Evolutionary conservation across 2,113 vertebrate genomes (phyloP).

Genomic region (Tychaedon coryphoeus): DNA sequence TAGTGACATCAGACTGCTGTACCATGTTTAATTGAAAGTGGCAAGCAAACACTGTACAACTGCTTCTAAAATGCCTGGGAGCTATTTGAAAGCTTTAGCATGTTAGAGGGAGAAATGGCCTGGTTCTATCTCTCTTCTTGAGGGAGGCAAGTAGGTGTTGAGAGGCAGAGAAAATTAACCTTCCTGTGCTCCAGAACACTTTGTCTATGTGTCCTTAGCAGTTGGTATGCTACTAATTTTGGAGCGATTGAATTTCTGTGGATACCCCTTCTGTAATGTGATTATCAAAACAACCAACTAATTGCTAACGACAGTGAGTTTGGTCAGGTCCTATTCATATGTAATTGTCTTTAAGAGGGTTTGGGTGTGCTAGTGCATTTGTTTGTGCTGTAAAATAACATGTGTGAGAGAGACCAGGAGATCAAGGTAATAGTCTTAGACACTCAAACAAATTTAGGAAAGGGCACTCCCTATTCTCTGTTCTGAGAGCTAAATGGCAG

Average conservation of each 20-base stretch:
- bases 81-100: constrained; percentile 50
- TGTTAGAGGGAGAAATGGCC: constrained; percentile 41
- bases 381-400: not conserved
- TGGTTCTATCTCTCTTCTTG: constrained; percentile 3
- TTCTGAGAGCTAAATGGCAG: not conserved
- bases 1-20: constrained; percentile 8
- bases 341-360: constrained; percentile 56
- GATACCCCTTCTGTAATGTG: constrained; percentile 49
- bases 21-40: constrained; percentile 56
- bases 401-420: not conserved
- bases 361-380: not conserved
- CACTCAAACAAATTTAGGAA: constrained; percentile 16
- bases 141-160: not conserved
- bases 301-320: constrained; percentile 67
- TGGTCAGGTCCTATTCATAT: constrained; percentile 67
- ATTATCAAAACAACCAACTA: constrained; percentile 66
- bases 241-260: constrained; percentile 63
- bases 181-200: not conserved
- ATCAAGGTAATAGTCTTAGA: not conserved
- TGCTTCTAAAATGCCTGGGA: constrained; percentile 29
- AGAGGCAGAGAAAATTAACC: not conserved
- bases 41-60: constrained; percentile 49
- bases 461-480: not conserved
- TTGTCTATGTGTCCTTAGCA: not conserved
- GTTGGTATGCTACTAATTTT: constrained; percentile 28